Conservation (phyloP, 2,113 vertebrate species). For the Caranx ignobilis region DNA sequence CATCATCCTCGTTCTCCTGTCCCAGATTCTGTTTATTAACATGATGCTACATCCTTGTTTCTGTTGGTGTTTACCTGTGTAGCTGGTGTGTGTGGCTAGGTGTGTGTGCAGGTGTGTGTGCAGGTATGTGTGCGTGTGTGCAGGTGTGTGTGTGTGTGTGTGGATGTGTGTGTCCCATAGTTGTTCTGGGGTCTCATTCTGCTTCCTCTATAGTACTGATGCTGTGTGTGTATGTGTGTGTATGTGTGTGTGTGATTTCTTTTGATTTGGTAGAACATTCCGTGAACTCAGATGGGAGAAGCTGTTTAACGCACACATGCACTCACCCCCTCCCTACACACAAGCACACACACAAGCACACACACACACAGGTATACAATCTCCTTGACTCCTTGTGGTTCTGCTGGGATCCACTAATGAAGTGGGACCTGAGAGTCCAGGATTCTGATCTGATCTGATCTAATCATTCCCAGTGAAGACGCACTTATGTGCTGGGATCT, state of each 20-base stretch:
- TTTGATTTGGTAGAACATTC: conserved; percentile 52
- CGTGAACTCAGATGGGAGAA: conserved; percentile 39
- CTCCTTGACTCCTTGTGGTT: neutral
- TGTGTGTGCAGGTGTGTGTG: conserved; percentile 56
- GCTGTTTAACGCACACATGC: conserved; percentile 2
- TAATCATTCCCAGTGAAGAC: conserved; percentile 54
- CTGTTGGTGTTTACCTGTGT: conserved; percentile 81
- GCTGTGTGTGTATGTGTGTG: conserved; percentile 30
- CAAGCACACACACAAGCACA: conserved; percentile 2
- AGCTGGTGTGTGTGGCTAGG: conserved; percentile 34
- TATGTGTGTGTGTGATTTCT: neutral
- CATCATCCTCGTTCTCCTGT: conserved; percentile 74
- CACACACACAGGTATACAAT: neutral
- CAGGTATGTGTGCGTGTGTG: conserved; percentile 32
- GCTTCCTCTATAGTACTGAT: conserved; percentile 63
- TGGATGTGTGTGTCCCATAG: conserved; percentile 32
- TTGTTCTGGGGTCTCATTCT: conserved; percentile 68
- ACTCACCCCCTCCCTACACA: neutral
- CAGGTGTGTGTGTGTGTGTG: conserved; percentile 21
- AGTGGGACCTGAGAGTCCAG: conserved; percentile 23
- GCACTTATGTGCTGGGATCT: conserved; percentile 17
- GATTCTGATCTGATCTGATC: neutral
- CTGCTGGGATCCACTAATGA: conserved; percentile 21
- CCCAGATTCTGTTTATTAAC: conserved; percentile 79
- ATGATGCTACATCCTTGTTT: conserved; percentile 79